Conservation (phyloP, 2,888 invertebrate genomes). For the Ophonus ardosiacus region DNA sequence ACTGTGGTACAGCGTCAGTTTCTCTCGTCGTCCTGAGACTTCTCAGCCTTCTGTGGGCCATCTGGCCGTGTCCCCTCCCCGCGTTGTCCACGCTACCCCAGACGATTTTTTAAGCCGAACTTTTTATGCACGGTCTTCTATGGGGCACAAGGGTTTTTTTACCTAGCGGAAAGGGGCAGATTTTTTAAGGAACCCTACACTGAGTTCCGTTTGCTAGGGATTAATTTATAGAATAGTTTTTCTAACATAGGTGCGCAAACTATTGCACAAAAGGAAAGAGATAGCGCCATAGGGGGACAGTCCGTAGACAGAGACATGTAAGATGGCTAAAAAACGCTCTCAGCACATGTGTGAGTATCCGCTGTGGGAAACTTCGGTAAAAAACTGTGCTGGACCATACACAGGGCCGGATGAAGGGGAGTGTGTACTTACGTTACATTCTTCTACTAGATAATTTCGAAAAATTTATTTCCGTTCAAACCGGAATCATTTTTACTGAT, state of each 20-base stretch:
- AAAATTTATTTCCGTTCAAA: not conserved
- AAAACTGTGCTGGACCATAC: slow-evolving; percentile 49
- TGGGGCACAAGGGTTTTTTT: slow-evolving; percentile 71
- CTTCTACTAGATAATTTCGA: not conserved
- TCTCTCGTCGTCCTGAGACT: slow-evolving; percentile 1
- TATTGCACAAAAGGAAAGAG: slow-evolving; percentile 36
- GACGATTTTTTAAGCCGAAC: slow-evolving; percentile 76
- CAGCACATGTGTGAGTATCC: slow-evolving; percentile 53
- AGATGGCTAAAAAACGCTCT: slow-evolving; percentile 45
- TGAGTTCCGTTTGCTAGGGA: slow-evolving; percentile 75
- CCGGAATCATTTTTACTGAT: not conserved
- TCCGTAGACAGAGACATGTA: slow-evolving; percentile 17
- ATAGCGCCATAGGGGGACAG: not conserved
- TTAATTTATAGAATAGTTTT: slow-evolving; percentile 71
- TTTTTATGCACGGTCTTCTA: slow-evolving; percentile 74
- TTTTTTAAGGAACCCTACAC: slow-evolving; percentile 76
- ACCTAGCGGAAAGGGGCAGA: slow-evolving; percentile 74
- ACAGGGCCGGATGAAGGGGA: not conserved
- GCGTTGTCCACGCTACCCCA: slow-evolving; percentile 69
- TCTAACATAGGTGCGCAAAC: slow-evolving; percentile 51
- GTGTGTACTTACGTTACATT: not conserved
- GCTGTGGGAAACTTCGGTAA: slow-evolving; percentile 55
- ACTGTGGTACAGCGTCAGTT: slow-evolving; percentile 1
- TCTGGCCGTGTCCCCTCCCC: slow-evolving; percentile 59
- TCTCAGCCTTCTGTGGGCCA: slow-evolving; percentile 63